Conservation (phyloP, 2,113 vertebrate species). For the Sander vitreus region DNA sequence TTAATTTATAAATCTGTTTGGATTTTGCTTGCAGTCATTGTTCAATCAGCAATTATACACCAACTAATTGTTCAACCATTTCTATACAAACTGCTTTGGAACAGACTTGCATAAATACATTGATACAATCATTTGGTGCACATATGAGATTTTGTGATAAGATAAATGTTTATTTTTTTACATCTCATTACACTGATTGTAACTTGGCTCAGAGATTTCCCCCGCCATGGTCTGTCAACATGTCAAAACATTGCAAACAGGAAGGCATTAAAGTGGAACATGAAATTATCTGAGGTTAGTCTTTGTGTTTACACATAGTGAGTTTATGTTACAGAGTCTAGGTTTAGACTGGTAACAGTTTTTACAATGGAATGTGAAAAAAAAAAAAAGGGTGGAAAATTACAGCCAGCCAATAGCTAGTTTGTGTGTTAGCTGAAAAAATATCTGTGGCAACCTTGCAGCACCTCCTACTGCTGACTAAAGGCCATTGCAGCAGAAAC, state of each 20-base stretch:
- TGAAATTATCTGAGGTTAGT: not conserved
- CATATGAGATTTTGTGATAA: not conserved
- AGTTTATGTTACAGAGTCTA: not conserved
- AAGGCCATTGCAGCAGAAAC: not conserved
- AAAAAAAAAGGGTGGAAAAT: not conserved
- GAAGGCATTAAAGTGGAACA: not conserved
- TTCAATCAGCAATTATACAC: not conserved
- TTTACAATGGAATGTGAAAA: not conserved
- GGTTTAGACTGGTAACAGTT: constrained; percentile 1
- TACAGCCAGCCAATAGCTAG: not conserved
- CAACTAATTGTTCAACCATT: not conserved
- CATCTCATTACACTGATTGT: not conserved
- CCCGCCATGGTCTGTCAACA: not conserved
- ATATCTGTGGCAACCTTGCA: not conserved
- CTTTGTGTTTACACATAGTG: not conserved
- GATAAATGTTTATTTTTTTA: not conserved
- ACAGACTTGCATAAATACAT: not conserved
- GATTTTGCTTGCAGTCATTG: not conserved
- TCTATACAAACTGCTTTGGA: not conserved
- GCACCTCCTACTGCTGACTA: constrained; percentile 15
- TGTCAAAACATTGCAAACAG: not conserved
- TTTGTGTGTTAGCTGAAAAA: not conserved
- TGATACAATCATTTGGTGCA: not conserved
- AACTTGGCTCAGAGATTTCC: not conserved
- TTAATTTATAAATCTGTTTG: not conserved